phyloP scores from a whole-genome alignment of 2,888 invertebrate species.

The Drosophila ochracea region DNA sequence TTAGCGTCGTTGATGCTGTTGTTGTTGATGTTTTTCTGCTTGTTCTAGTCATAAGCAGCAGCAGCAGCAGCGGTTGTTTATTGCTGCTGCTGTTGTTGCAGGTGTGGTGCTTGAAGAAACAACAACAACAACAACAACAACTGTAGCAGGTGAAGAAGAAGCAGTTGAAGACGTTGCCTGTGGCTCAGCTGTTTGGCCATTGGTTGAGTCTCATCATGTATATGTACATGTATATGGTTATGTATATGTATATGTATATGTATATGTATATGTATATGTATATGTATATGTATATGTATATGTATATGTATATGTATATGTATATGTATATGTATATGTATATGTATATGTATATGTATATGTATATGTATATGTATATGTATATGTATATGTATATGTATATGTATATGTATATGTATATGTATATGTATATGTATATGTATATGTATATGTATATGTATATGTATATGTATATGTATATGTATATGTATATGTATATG shows the following conservation, averaged over 20 bases:
- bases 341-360: too few relatives aligned
- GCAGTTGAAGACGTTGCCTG: conserved; percentile 43
- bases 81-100: conserved; percentile 41
- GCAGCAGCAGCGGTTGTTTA: conserved; percentile 14
- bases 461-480: conserved; percentile 25
- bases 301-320: too few relatives aligned
- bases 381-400: too few relatives aligned
- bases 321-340: too few relatives aligned
- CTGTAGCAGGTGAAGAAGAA: conserved; percentile 13
- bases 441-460: conserved; percentile 4
- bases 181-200: conserved; percentile 67
- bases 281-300: too few relatives aligned
- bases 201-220: conserved; percentile 16
- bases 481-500: conserved; percentile 7
- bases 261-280: too few relatives aligned
- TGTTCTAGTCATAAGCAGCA: conserved; percentile 35
- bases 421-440: conserved; percentile 27
- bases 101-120: conserved; percentile 59
- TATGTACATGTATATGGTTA: too few relatives aligned
- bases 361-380: too few relatives aligned
- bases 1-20: conserved; percentile 42
- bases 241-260: too few relatives aligned
- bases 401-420: conserved; percentile 24
- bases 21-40: conserved; percentile 30
- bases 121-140: conserved; percentile 13